Conservation (phyloP, 2,888 invertebrate species). For the Folsomia manolachei region DNA sequence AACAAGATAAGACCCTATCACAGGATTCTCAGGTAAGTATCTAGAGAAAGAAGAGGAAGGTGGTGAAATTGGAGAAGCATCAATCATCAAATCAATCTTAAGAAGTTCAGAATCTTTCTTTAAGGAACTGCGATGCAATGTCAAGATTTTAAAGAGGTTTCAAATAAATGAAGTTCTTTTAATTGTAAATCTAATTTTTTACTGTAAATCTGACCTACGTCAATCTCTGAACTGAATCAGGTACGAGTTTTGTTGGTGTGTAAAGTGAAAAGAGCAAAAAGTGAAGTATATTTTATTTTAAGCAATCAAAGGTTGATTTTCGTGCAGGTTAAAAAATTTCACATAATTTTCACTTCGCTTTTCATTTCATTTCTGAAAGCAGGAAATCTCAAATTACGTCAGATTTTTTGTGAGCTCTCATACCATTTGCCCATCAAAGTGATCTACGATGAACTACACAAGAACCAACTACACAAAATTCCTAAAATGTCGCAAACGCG, state of each 20-base stretch:
- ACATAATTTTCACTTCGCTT: not conserved
- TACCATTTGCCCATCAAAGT: no score
- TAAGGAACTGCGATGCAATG: not conserved
- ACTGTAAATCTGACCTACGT: not conserved
- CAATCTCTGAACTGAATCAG: not conserved
- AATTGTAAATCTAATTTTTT: no score
- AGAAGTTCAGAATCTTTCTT: not conserved
- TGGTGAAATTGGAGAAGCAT: not conserved
- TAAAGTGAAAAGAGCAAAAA: not conserved
- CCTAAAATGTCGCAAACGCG: no score
- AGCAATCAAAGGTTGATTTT: no score
- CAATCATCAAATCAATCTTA: not conserved
- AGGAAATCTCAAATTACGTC: not conserved
- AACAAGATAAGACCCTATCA: constrained; percentile 6
- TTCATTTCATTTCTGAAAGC: not conserved
- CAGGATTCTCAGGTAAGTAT: not conserved
- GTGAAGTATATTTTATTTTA: no score
- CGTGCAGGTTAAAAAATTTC: not conserved
- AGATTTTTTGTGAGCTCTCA: not conserved
- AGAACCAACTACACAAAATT: no score
- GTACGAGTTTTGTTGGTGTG: no score
- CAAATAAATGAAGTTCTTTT: no score
- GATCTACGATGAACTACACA: no score
- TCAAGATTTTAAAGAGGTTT: not conserved
- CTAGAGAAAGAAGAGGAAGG: constrained; percentile 4